Conservation (phyloP, 1,140 invertebrate genomes). For the Lepidurus apus region DNA sequence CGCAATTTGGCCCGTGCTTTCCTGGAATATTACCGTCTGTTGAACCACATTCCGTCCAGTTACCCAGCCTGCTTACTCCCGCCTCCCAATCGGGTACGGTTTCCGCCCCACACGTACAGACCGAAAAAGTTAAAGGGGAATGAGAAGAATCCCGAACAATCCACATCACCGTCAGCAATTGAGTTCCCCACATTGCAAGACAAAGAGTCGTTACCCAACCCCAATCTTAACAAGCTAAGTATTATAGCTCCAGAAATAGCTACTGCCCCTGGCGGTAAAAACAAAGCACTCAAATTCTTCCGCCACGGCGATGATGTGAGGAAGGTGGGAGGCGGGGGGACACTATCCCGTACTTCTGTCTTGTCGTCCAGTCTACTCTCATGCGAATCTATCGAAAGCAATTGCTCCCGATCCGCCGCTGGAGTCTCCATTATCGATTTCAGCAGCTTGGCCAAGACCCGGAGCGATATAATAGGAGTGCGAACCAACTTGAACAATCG, state of each 20-base stretch:
- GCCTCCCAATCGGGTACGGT: constrained; percentile 17
- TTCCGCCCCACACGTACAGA: background rate
- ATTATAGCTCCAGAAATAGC: constrained; percentile 27
- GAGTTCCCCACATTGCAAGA: constrained; percentile 23
- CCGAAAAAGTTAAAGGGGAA: constrained; percentile 26
- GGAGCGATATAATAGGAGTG: constrained; percentile 27
- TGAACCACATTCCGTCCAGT: constrained; percentile 58
- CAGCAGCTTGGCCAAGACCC: constrained; percentile 31
- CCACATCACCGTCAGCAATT: background rate
- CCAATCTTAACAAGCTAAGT: constrained; percentile 30
- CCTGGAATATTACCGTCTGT: constrained; percentile 71
- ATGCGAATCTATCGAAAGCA: constrained; percentile 24
- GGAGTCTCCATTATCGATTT: constrained; percentile 32
- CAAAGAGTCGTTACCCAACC: constrained; percentile 5
- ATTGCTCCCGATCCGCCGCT: constrained; percentile 20
- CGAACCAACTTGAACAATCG: constrained; percentile 25
- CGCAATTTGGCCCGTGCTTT: constrained; percentile 68
- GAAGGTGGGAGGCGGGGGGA: constrained; percentile 7
- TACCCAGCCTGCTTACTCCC: constrained; percentile 24
- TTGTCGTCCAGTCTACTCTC: background rate
- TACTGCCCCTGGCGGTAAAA: background rate
- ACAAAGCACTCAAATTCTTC: background rate
- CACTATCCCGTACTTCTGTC: constrained; percentile 1
- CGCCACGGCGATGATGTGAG: background rate
- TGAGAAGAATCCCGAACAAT: background rate